Evolutionary conservation across 2,797 vertebrate genomes (phyloP).

Genomic region (Cossypha polioptera): DNA sequence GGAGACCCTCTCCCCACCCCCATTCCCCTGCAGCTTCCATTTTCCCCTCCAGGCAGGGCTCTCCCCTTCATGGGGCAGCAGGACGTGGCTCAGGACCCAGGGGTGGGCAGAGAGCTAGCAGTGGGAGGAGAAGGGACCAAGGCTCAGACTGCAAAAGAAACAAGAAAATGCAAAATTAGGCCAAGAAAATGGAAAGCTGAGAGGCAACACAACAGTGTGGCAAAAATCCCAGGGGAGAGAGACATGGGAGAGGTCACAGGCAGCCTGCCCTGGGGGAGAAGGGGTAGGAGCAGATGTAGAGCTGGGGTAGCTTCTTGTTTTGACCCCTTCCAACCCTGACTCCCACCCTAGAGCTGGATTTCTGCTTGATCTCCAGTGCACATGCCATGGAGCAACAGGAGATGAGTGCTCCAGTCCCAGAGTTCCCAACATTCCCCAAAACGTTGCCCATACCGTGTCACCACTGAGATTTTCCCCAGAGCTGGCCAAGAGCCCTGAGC

Average conservation of each 20-base stretch:
- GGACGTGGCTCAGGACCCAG: background rate
- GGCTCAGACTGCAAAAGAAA: background rate
- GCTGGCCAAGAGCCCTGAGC: background rate
- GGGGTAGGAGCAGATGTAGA: background rate
- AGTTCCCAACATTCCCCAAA: background rate
- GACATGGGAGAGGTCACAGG: background rate
- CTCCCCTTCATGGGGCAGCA: fast-evolving
- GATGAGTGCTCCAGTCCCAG: background rate
- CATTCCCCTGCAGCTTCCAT: background rate
- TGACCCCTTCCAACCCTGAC: background rate
- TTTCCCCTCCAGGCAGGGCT: background rate
- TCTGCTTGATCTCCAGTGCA: background rate
- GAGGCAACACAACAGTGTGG: background rate
- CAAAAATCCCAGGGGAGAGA: background rate
- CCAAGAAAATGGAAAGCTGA: background rate
- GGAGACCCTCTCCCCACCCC: fast-evolving
- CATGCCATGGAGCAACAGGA: fast-evolving
- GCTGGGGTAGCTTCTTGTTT: background rate
- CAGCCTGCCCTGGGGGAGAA: background rate
- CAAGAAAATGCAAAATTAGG: background rate
- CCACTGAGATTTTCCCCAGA: background rate
- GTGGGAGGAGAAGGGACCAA: background rate
- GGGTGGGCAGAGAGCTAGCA: background rate
- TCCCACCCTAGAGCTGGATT: background rate
- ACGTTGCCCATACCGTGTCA: fast-evolving